Percentiles rank a stretch among this genome's conserved stretches.
These are phyloP conservation scores for Hydriomena furcata DNA, from an alignment of 2,888 invertebrate species.

Conservation along the genomic window DNA sequence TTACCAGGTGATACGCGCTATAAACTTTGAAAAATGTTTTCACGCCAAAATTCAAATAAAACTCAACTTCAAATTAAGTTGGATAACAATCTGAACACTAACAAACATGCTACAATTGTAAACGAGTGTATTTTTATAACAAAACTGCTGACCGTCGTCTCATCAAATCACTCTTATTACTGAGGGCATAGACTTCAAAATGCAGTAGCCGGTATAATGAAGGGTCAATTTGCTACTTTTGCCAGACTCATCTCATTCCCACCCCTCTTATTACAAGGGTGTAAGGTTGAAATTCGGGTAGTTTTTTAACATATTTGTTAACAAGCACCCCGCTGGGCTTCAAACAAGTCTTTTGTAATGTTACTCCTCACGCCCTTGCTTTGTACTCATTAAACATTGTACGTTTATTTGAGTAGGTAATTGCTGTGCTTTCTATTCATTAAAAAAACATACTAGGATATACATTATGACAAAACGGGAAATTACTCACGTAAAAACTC, in stretches of 20 bases:
- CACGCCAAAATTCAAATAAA: conserved; percentile 10
- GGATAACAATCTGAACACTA: conserved; percentile 18
- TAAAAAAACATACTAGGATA: not conserved
- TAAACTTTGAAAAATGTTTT: conserved; percentile 2
- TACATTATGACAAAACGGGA: too few species aligned
- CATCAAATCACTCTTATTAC: not conserved
- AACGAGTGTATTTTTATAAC: conserved; percentile 15
- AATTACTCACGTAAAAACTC: too few species aligned
- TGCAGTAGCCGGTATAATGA: not conserved
- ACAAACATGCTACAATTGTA: conserved; percentile 17
- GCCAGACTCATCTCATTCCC: not conserved
- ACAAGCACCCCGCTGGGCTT: conserved; percentile 31
- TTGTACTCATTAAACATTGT: conserved; percentile 27
- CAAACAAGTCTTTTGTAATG: conserved; percentile 26
- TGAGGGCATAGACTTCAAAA: not conserved
- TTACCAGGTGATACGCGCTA: not conserved
- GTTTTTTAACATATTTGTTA: conserved; percentile 8
- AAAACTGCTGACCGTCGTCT: not conserved
- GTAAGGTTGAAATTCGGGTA: conserved; percentile 5
- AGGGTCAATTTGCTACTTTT: conserved; percentile 6
- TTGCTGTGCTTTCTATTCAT: conserved; percentile 17
- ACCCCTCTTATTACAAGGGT: conserved; percentile 5
- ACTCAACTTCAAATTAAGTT: conserved; percentile 11
- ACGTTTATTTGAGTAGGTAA: conserved; percentile 15
- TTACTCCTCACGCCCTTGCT: conserved; percentile 26